Conservation (phyloP, 1,140 invertebrate species). For the Bursaphelenchus mucronatus region DNA sequence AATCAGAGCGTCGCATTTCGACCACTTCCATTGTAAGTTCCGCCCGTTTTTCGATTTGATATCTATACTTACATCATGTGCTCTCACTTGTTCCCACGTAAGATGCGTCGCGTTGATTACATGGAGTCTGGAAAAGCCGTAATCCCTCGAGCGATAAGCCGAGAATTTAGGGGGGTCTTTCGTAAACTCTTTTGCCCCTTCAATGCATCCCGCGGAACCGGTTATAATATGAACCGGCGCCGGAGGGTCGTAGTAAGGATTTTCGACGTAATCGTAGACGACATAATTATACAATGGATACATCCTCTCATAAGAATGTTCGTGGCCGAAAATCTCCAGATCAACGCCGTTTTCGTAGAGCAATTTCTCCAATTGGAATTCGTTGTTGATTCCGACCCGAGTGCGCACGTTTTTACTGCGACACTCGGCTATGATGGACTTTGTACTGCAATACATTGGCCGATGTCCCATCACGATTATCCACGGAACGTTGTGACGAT, state of each 20-base stretch:
- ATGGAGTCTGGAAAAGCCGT: slow-evolving; percentile 7
- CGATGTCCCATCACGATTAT: slow-evolving; percentile 84
- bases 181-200: slow-evolving; percentile 3
- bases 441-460: slow-evolving; percentile 92
- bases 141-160: slow-evolving; percentile 17
- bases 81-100: slow-evolving; percentile 10
- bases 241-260: slow-evolving; percentile 67
- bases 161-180: not conserved
- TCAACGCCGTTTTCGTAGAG: slow-evolving; percentile 83
- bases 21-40: too few relatives aligned
- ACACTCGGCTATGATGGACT: slow-evolving; percentile 78
- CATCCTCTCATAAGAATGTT: slow-evolving; percentile 71
- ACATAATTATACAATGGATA: slow-evolving; percentile 83
- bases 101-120: slow-evolving; percentile 23
- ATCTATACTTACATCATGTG: slow-evolving; percentile 10
- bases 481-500: slow-evolving; percentile 70
- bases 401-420: not conserved
- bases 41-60: too few relatives aligned
- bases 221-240: slow-evolving; percentile 83
- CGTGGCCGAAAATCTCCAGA: slow-evolving; percentile 87
- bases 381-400: not conserved
- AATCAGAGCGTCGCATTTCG: too few relatives aligned
- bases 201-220: slow-evolving; percentile 72
- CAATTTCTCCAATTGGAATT: slow-evolving; percentile 69
- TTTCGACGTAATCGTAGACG: slow-evolving; percentile 73